A percentile compares a stretch with the other conserved stretches of the same genome.
Conservation (phyloP, 2,113 vertebrate genomes). For the Aleadryas rufinucha region DNA sequence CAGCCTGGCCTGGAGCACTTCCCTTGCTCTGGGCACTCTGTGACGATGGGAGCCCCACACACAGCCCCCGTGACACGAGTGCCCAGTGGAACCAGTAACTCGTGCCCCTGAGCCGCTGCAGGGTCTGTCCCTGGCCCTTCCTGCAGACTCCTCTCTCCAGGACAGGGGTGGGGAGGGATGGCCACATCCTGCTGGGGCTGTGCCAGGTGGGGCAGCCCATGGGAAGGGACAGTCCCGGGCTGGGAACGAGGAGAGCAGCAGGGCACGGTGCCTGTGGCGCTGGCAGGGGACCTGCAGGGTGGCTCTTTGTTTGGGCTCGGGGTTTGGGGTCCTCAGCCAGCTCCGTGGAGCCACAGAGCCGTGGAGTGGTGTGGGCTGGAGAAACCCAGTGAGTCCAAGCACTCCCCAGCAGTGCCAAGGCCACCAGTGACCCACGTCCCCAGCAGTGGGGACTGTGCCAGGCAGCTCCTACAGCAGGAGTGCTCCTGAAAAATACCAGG, state of each 20-base stretch:
- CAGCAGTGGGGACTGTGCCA: not conserved
- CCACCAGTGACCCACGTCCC: accelerated
- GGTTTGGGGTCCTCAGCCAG: accelerated
- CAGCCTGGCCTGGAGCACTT: accelerated
- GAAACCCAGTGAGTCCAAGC: accelerated
- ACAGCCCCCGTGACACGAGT: accelerated
- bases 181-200: not conserved
- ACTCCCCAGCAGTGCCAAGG: not conserved
- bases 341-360: accelerated
- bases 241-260: accelerated
- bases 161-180: not conserved
- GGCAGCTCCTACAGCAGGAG: accelerated
- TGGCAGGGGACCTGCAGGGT: not conserved
- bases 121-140: not conserved
- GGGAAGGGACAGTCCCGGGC: not conserved
- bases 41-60: accelerated
- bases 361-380: accelerated
- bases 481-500: accelerated
- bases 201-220: accelerated
- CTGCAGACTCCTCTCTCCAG: accelerated
- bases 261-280: accelerated
- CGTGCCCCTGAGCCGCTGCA: not conserved
- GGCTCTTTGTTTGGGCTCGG: accelerated
- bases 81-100: accelerated
- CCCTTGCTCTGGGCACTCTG: not conserved